These are phyloP conservation scores for Rallus limicola DNA, from an alignment of 2,113 vertebrate species.

Conservation along the genomic window DNA sequence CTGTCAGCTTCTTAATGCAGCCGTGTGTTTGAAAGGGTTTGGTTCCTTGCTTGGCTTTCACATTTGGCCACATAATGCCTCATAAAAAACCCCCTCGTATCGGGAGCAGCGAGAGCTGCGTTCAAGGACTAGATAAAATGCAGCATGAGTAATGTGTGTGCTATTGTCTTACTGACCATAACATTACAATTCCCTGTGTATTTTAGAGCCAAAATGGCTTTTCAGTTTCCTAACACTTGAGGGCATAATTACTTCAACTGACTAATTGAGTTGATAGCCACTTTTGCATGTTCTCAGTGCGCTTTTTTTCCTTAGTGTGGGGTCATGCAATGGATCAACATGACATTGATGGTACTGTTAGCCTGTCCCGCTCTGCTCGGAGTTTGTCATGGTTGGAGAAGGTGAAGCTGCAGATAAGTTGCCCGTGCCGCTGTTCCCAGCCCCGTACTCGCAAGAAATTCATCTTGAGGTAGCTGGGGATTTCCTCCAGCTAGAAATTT, in stretches of 20 bases:
- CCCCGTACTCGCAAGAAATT: neutral
- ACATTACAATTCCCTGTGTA: neutral
- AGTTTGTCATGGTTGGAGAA: neutral
- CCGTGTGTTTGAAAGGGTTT: neutral
- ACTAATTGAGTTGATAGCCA: constrained; percentile 4
- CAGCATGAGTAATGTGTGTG: neutral
- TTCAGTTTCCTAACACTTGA: constrained; percentile 36
- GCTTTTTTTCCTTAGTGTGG: neutral
- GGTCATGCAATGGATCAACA: neutral
- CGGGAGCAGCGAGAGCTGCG: neutral
- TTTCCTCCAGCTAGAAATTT: neutral
- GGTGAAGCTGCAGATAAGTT: neutral
- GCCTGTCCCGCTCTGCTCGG: neutral
- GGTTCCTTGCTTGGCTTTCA: neutral
- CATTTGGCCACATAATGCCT: neutral
- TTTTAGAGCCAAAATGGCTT: constrained; percentile 22
- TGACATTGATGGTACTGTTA: neutral
- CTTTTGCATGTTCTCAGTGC: neutral
- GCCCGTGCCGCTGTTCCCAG: neutral
- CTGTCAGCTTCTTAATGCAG: neutral
- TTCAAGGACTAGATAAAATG: neutral
- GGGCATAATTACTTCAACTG: constrained; percentile 21
- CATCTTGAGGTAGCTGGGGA: neutral
- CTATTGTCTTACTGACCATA: neutral
- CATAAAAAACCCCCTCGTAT: neutral